Evolutionary conservation across 2,888 invertebrate species (phyloP).

Genomic region (Troilus luridus): DNA sequence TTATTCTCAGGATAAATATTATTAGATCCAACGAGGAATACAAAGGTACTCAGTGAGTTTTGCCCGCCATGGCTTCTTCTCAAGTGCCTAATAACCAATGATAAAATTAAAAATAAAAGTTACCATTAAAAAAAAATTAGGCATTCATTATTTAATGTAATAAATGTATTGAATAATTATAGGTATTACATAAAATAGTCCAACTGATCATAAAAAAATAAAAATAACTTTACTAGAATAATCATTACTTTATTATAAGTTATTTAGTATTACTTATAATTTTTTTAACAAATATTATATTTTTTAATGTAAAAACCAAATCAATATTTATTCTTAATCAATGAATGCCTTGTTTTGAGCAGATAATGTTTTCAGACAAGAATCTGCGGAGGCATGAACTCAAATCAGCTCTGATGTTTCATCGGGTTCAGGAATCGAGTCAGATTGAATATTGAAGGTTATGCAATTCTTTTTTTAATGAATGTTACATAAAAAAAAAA

Average conservation of each 20-base stretch:
- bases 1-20: too few relatives aligned
- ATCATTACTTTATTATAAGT: not conserved
- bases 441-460: not conserved
- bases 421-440: not conserved
- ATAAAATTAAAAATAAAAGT: not conserved
- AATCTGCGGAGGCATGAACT: slow-evolving; percentile 51
- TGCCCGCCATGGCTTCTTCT: too few relatives aligned
- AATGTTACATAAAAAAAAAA: not conserved
- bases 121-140: slow-evolving; percentile 28
- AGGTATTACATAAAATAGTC: not conserved
- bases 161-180: not conserved
- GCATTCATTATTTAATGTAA: slow-evolving; percentile 40
- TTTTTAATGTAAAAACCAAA: not conserved
- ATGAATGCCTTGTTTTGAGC: slow-evolving; percentile 10
- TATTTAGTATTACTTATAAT: not conserved
- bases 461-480: not conserved
- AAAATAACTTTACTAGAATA: not conserved
- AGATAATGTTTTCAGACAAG: slow-evolving; percentile 12
- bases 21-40: too few relatives aligned
- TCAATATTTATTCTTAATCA: not conserved
- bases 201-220: not conserved
- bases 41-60: too few relatives aligned
- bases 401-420: slow-evolving; percentile 56
- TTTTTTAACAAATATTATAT: not conserved
- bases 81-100: too few relatives aligned